Percentiles rank a stretch among this genome's conserved stretches.
phyloP scores from a whole-genome alignment of 2,797 vertebrate genomes.

The Trematomus bernacchii region DNA sequence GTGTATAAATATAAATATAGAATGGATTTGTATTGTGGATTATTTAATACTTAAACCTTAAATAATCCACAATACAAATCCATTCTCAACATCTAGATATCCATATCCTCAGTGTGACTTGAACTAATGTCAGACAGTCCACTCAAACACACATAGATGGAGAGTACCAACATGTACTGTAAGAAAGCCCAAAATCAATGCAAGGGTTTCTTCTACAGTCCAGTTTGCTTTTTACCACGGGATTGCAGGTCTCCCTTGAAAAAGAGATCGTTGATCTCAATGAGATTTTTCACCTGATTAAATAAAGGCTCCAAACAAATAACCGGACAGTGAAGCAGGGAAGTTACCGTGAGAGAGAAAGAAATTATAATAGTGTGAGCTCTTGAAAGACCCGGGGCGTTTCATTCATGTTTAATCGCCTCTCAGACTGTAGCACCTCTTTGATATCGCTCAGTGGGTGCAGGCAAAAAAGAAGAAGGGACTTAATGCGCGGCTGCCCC shows the following conservation, averaged over 20 bases:
- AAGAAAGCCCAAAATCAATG: neutral
- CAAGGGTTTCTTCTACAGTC: neutral
- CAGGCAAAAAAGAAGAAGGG: constrained; percentile 12
- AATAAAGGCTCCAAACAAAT: too few relatives aligned
- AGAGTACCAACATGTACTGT: neutral
- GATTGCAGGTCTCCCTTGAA: too few relatives aligned
- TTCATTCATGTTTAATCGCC: constrained; percentile 52
- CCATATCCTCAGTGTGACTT: neutral
- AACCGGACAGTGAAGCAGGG: neutral
- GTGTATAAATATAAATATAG: too few relatives aligned
- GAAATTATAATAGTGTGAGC: neutral
- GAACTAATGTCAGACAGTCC: constrained; percentile 3
- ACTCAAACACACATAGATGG: neutral
- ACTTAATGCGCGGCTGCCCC: constrained; percentile 26
- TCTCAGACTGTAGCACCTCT: constrained; percentile 26
- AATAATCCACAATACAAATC: neutral
- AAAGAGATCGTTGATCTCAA: too few relatives aligned
- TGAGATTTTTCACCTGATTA: too few relatives aligned
- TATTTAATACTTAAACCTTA: constrained; percentile 14
- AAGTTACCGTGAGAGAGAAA: neutral
- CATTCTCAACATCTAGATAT: constrained; percentile 8
- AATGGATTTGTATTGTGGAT: too few relatives aligned
- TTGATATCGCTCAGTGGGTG: constrained; percentile 37
- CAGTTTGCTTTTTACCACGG: neutral
- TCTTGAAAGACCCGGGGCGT: constrained; percentile 1